Evolutionary conservation across 2,113 vertebrate genomes (phyloP), one percentile per base, ranked within the genome.

Genomic region (Talpa occidentalis): DNA sequence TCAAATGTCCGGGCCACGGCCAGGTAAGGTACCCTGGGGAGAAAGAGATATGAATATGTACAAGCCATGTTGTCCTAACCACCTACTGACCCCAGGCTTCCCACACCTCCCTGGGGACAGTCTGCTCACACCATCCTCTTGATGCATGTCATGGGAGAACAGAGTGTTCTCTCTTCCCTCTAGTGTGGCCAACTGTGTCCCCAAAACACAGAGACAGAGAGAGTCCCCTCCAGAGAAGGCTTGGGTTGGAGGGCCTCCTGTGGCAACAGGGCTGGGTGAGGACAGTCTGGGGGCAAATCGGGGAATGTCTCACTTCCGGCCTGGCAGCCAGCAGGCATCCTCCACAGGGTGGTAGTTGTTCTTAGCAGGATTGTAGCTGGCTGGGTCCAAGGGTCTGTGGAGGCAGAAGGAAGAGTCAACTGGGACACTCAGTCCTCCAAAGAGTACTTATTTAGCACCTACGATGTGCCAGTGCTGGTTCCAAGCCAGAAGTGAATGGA

Each of bases 1-100:
- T 99, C 99, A 95, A 99, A 99, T 0, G 99, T 99, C 37, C 99
- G 98, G 76, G 99, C 99, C 90, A 99, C 99, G 2, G 99, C 99
- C 95, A 99, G 96, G 93, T 99, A 99, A 28, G 99, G 99, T 52
- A 99, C 99, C 96, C 99, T 99, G 96, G 66, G 24, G 44, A 89
- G 26, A 81, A 8, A 84, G 35, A 91, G 35, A 22, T 4, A 11
- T 5, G 85, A 32, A 32, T 7, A 0, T 5, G 24, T 21, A 10
- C 0, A 32, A 22, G 15, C 12, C 52, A 12, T 0, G 0, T 5
- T 2, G 10, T 10, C n/a, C 32, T 1, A 9, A 19, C 26, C 9
- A 14, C 3, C 76, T 22, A 2, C 10, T 1, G 3, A 52, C 32
- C 32, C 16, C 62, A 56, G 54, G 54, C 54, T 21, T 56, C 37